These are phyloP conservation scores for Drosophila siamana DNA, from an alignment of 2,888 invertebrate species.

Conservation along the genomic window DNA sequence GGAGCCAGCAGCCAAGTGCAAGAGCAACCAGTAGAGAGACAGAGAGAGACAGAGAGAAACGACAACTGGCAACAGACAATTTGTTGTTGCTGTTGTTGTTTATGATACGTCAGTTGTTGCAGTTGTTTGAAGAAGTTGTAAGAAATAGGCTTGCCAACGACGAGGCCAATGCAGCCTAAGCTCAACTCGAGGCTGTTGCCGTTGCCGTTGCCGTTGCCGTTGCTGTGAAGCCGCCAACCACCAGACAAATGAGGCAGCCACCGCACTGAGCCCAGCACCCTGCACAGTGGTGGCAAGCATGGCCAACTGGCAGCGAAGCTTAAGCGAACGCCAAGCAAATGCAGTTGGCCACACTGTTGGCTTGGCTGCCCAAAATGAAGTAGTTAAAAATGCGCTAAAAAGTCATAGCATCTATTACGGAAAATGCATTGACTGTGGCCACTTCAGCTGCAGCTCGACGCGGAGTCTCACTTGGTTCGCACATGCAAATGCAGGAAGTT, in stretches of 20 bases:
- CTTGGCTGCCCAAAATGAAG: slow-evolving; percentile 47
- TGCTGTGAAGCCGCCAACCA: slow-evolving; percentile 23
- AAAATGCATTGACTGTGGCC: slow-evolving; percentile 51
- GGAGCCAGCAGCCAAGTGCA: slow-evolving; percentile 52
- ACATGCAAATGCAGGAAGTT: slow-evolving; percentile 80
- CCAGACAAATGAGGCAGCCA: slow-evolving; percentile 64
- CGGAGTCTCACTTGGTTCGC: background rate
- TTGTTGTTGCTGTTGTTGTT: slow-evolving; percentile 62
- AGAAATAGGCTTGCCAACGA: slow-evolving; percentile 72
- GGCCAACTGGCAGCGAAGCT: background rate
- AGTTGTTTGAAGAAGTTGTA: slow-evolving; percentile 81
- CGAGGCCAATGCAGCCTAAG: slow-evolving; percentile 29
- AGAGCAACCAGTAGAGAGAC: slow-evolving; percentile 44
- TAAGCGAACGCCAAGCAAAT: slow-evolving; percentile 1
- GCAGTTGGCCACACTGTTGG: slow-evolving; percentile 22
- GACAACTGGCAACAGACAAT: slow-evolving; percentile 30
- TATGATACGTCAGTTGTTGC: slow-evolving; percentile 71
- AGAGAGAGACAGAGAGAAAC: slow-evolving; percentile 17
- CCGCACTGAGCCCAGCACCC: slow-evolving; percentile 19
- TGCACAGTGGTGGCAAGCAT: slow-evolving; percentile 53
- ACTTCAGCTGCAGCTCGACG: slow-evolving; percentile 1
- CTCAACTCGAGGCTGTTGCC: slow-evolving; percentile 22
- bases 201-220: background rate
- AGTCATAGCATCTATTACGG: slow-evolving; percentile 54
- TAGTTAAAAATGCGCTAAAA: slow-evolving; percentile 59